Evolutionary conservation across 2,888 invertebrate genomes (phyloP), one percentile per base, ranked within the genome.

Genomic region (Yponomeuta evonymella): DNA sequence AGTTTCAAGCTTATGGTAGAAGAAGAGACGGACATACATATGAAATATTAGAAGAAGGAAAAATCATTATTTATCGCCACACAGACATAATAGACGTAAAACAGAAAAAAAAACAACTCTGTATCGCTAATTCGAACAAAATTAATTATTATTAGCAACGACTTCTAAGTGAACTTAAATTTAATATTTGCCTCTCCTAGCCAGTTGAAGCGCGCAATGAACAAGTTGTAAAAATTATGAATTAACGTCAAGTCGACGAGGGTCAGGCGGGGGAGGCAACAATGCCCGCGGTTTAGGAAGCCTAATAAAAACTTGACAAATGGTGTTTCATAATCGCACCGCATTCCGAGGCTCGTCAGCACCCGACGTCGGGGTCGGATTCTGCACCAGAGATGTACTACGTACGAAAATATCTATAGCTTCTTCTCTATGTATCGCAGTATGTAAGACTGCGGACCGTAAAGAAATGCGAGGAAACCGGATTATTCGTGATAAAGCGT

Each of bases 231-330:
- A 89, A 91, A 91, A 90, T 90, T 90, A 90, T 88, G 86, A 89
- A 88, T 89, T 83, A 88, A 87, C 81, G 87, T 90, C 83, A 79
- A 76, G 75, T 78, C 84, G 86, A 84, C 82, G 83, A 88, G 90
- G 90, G 89, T 87, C 83, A 80, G 77, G 80, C 75, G 78, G 77
- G 75, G 77, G 76, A 75, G 75, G 76, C 83, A 82, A 90, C 90
- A 90, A 90, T 88, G 81, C 87, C 76, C 77, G 81, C 76, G 81
- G 84, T 86, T 82, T 83, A 81, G 90, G 89, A 89, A 79, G 85
- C 84, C 90, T 88, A 91, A 92, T 92, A 92, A 92, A 92, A 92
- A 92, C 90, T 92, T 92, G 92, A 92, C 91, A 92, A 92, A 92
- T 92, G 90, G 90, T 85, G 87, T 88, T 89, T 89, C 91, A 91